These are phyloP conservation scores for Morbakka virulenta DNA, from an alignment of 30 jellyfish, hydroid and myxozoan genomes.

Conservation along the genomic window DNA sequence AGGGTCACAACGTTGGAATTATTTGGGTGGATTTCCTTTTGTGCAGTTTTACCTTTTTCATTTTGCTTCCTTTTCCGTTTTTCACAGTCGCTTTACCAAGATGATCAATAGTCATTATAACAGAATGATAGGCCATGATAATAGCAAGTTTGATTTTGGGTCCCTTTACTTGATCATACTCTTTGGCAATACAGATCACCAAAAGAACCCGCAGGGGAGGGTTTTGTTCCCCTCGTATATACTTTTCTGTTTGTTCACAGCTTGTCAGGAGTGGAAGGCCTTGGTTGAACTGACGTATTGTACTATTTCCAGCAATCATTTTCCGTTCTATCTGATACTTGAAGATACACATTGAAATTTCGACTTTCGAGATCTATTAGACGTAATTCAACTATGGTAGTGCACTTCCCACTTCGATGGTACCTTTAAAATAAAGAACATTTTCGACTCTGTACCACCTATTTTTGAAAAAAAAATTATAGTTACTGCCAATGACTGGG, in stretches of 20 bases:
- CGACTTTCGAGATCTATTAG: too few relatives aligned
- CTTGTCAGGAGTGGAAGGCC: constrained; percentile 55
- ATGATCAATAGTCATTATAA: constrained; percentile 56
- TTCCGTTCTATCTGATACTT: constrained; percentile 58
- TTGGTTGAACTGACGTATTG: constrained; percentile 53
- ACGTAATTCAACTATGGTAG: too few relatives aligned
- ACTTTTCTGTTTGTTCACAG: constrained; percentile 56
- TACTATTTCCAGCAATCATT: constrained; percentile 59
- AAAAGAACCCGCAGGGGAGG: constrained; percentile 11
- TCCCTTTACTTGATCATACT: constrained; percentile 37
- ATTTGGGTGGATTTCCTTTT: constrained; percentile 31
- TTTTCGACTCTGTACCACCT: too few relatives aligned
- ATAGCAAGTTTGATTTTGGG: constrained; percentile 40
- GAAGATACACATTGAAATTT: too few relatives aligned
- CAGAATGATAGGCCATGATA: constrained; percentile 55
- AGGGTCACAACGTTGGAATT: constrained; percentile 49
- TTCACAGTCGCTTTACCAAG: constrained; percentile 31
- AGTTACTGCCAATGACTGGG: too few relatives aligned
- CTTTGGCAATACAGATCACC: constrained; percentile 13
- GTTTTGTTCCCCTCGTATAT: constrained; percentile 29
- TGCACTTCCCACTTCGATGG: too few relatives aligned
- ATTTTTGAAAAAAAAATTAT: too few relatives aligned
- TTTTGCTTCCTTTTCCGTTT: constrained; percentile 57
- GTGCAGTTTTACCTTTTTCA: constrained; percentile 44
- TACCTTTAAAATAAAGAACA: too few relatives aligned